Percentiles rank a stretch among this genome's conserved stretches.
phyloP scores from a whole-genome alignment of 2,797 vertebrate species.

The Lates japonicus region DNA sequence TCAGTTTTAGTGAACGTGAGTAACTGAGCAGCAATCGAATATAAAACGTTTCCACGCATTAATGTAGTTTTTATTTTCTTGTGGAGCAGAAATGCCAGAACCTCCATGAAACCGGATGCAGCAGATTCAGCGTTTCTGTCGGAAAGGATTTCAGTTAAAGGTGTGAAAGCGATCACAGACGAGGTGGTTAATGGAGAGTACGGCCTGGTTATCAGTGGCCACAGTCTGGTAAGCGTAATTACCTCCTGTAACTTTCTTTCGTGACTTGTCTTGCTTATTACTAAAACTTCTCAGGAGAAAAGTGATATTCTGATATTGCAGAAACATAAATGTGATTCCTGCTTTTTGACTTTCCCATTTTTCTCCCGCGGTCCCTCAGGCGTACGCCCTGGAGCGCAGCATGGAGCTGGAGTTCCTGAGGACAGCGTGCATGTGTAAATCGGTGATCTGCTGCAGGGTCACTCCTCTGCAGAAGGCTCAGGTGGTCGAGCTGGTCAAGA shows the following conservation, averaged over 20 bases:
- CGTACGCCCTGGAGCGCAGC: slow-evolving; percentile 88
- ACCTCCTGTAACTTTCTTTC: background rate
- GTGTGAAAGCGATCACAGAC: slow-evolving; percentile 79
- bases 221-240: slow-evolving; percentile 90
- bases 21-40: too few relatives aligned
- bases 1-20: background rate
- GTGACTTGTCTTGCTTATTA: background rate
- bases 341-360: background rate
- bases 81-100: slow-evolving; percentile 85
- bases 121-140: slow-evolving; percentile 63
- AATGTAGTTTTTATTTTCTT: background rate
- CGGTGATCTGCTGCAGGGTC: slow-evolving; percentile 95
- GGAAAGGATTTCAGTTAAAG: slow-evolving; percentile 63
- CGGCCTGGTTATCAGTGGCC: slow-evolving; percentile 94
- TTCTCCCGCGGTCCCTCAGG: slow-evolving; percentile 77
- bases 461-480: slow-evolving; percentile 98
- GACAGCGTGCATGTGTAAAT: slow-evolving; percentile 92
- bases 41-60: background rate
- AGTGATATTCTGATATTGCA: too few relatives aligned
- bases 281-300: too few relatives aligned
- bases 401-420: slow-evolving; percentile 90
- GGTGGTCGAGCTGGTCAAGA: slow-evolving; percentile 96
- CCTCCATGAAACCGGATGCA: slow-evolving; percentile 88
- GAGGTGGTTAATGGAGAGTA: slow-evolving; percentile 88
- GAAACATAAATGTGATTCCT: background rate